phyloP scores from a whole-genome alignment of 2,888 invertebrate species.

The Lacanobia wlatinum region DNA sequence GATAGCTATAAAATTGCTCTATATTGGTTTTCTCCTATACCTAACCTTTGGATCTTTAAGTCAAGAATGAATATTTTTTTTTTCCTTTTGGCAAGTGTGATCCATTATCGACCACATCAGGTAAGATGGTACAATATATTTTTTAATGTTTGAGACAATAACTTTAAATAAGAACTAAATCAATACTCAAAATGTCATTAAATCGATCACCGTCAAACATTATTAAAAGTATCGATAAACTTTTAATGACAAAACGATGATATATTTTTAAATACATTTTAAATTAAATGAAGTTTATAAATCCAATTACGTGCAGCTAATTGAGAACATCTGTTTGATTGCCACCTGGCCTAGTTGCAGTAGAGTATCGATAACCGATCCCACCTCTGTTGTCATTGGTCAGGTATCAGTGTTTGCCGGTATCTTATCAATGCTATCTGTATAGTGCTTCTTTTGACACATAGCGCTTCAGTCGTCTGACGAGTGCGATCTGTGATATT shows the following conservation, averaged over 20 bases:
- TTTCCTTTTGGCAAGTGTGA: too few species aligned
- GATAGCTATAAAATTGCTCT: too few species aligned
- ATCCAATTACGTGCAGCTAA: conserved; percentile 27
- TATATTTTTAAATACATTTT: conserved; percentile 15
- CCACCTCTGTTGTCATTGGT: conserved; percentile 17
- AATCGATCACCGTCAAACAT: too few species aligned
- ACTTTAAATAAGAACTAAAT: too few species aligned
- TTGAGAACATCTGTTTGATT: conserved; percentile 28
- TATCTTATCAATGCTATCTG: conserved; percentile 52
- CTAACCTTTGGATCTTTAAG: too few species aligned
- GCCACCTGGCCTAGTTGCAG: conserved; percentile 2
- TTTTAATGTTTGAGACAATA: too few species aligned
- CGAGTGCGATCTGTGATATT: not conserved
- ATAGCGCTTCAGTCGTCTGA: conserved; percentile 25
- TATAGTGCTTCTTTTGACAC: conserved; percentile 4
- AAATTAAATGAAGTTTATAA: not conserved
- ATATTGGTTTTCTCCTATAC: too few species aligned
- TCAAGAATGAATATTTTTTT: too few species aligned
- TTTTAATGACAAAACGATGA: not conserved
- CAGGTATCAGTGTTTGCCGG: conserved; percentile 2
- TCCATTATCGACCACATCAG: too few species aligned
- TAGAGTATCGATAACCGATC: conserved; percentile 13
- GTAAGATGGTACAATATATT: too few species aligned
- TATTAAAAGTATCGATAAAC: not conserved
- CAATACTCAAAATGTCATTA: too few species aligned